phyloP scores from a whole-genome alignment of 2,888 invertebrate species.

The Acheta domesticus region DNA sequence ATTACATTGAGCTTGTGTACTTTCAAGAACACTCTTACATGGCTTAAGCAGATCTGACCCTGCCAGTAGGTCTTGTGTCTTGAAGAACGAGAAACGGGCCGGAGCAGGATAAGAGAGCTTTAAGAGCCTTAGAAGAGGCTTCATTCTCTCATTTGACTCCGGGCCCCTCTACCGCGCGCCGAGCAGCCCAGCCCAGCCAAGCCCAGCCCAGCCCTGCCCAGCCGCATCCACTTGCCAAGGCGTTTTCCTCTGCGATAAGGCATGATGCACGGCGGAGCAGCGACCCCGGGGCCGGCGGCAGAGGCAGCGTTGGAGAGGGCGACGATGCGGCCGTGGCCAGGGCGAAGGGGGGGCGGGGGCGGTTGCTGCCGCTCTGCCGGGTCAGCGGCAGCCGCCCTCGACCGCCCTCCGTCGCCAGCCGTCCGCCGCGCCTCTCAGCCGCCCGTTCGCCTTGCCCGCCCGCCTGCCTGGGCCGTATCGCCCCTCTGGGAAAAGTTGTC shows the following conservation, averaged over 20 bases:
- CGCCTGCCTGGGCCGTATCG: too few species aligned
- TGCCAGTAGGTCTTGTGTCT: too few species aligned
- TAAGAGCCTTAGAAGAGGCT: background rate
- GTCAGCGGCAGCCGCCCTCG: too few species aligned
- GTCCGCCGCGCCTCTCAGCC: too few species aligned
- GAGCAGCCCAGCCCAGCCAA: background rate
- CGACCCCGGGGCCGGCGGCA: background rate
- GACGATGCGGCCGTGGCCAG: background rate
- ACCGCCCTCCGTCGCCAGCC: too few species aligned
- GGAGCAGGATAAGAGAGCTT: too few species aligned
- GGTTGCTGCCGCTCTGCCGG: background rate
- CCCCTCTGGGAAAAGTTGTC: too few species aligned
- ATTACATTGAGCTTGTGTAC: too few species aligned
- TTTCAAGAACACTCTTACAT: too few species aligned
- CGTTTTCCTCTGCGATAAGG: background rate
- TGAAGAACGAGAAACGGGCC: too few species aligned
- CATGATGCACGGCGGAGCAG: constrained; percentile 10
- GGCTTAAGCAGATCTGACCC: too few species aligned
- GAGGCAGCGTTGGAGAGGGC: background rate
- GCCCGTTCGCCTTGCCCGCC: too few species aligned
- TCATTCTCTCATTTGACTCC: constrained; percentile 4
- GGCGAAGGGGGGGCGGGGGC: background rate
- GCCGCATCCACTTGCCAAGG: background rate
- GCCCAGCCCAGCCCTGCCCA: background rate
- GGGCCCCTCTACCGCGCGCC: background rate